These are phyloP conservation scores for Pachycephala philippinensis DNA, from an alignment of 2,113 vertebrate genomes.

Conservation along the genomic window DNA sequence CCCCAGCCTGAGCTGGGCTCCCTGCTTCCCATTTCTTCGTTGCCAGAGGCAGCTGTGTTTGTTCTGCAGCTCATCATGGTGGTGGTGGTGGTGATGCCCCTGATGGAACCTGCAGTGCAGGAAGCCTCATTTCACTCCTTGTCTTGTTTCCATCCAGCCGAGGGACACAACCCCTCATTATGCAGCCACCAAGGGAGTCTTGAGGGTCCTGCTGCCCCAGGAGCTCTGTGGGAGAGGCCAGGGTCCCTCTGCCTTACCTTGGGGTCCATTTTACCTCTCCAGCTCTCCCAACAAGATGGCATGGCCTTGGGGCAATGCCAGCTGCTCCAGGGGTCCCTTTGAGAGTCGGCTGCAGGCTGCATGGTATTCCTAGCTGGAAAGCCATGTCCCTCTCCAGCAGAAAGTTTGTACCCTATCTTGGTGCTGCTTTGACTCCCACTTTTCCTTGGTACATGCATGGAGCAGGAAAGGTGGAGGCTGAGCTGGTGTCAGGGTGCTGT, in stretches of 20 bases:
- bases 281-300: not conserved
- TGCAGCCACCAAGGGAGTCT: fast-evolving
- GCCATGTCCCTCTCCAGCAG: not conserved
- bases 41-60: not conserved
- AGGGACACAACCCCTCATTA: not conserved
- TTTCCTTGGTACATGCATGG: too few species aligned
- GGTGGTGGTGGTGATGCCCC: not conserved
- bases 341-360: not conserved
- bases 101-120: not conserved
- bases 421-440: not conserved
- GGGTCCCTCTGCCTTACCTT: not conserved
- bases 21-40: not conserved
- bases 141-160: not conserved
- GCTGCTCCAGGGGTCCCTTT: not conserved
- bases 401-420: not conserved
- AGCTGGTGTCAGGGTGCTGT: not conserved
- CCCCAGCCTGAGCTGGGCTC: fast-evolving
- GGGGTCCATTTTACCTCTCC: not conserved
- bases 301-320: fast-evolving
- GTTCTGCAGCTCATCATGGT: not conserved
- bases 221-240: fast-evolving
- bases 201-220: not conserved
- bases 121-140: not conserved
- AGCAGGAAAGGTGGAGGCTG: not conserved
- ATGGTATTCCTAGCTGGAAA: not conserved